phyloP scores from a whole-genome alignment of 2,797 vertebrate genomes.

The Gallinago stenura region DNA sequence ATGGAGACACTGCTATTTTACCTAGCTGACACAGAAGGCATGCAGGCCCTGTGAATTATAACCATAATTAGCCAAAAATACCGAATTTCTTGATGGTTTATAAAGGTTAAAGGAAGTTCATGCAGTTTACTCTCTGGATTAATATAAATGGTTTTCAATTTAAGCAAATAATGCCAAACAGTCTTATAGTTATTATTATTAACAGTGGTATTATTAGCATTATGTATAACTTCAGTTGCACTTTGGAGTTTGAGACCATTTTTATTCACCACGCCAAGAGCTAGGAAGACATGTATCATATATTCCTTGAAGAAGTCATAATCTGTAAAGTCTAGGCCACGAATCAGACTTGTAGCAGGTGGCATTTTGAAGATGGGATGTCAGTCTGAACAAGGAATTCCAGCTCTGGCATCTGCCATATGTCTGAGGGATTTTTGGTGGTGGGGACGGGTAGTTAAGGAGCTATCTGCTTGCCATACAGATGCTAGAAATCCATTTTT shows the following conservation, averaged over 20 bases:
- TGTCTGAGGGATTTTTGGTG: not conserved
- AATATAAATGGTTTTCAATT: conserved; percentile 26
- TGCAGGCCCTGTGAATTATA: not conserved
- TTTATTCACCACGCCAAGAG: not conserved
- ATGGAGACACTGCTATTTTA: not conserved
- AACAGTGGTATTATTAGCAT: not conserved
- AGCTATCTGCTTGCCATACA: not conserved
- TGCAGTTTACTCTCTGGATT: conserved; percentile 6
- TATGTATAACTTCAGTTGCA: not conserved
- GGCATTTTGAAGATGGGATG: not conserved
- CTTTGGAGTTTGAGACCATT: not conserved
- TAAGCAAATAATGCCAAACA: conserved; percentile 27
- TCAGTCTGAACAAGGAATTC: conserved; percentile 27
- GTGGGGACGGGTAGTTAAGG: not conserved
- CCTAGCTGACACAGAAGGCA: not conserved
- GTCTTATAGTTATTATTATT: not conserved
- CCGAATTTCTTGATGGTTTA: conserved; percentile 4
- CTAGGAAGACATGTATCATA: not conserved
- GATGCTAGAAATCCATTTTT: not conserved
- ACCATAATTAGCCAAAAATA: conserved; percentile 18
- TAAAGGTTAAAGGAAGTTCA: conserved; percentile 53
- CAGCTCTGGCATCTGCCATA: not conserved
- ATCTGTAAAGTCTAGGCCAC: conserved; percentile 4
- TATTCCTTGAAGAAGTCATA: not conserved
- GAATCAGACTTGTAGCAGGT: not conserved